Conservation (phyloP, 2,113 vertebrate species). For the Misgurnus anguillicaudatus region DNA sequence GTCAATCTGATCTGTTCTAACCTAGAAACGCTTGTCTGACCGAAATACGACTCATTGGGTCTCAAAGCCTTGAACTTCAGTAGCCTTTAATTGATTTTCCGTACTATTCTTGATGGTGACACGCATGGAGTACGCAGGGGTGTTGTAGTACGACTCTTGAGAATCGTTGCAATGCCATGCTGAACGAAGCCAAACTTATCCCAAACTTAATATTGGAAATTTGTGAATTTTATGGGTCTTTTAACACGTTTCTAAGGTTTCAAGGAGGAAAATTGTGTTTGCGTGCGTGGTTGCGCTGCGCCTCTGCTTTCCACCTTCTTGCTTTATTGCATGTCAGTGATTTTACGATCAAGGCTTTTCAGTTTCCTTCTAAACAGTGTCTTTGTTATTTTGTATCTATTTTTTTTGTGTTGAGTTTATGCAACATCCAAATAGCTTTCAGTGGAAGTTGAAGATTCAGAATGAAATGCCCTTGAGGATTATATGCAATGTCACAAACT, state of each 20-base stretch:
- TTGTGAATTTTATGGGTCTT: neutral
- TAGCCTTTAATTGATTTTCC: constrained; percentile 51
- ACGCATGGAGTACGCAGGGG: constrained; percentile 26
- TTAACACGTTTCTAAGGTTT: neutral
- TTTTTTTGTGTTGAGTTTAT: too few relatives aligned
- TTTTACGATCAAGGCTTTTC: neutral
- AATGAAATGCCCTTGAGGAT: neutral
- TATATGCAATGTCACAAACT: neutral
- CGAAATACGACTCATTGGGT: constrained; percentile 25
- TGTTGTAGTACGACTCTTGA: constrained; percentile 30
- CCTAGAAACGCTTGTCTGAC: constrained; percentile 39
- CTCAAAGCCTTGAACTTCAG: constrained; percentile 24
- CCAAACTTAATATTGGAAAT: neutral
- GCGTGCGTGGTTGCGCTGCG: neutral
- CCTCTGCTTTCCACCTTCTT: neutral
- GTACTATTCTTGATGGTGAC: constrained; percentile 49
- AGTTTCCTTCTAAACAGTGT: too few relatives aligned
- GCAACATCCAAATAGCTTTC: neutral
- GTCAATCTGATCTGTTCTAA: constrained; percentile 34
- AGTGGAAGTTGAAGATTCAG: neutral
- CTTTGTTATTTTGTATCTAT: too few relatives aligned
- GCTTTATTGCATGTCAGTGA: neutral
- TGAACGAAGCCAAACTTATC: neutral
- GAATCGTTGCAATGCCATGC: constrained; percentile 22
- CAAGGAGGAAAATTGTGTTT: neutral